Base-by-base conservation (phyloP, 2,888 invertebrate genomes). In the Agapostemon virescens region DNA sequence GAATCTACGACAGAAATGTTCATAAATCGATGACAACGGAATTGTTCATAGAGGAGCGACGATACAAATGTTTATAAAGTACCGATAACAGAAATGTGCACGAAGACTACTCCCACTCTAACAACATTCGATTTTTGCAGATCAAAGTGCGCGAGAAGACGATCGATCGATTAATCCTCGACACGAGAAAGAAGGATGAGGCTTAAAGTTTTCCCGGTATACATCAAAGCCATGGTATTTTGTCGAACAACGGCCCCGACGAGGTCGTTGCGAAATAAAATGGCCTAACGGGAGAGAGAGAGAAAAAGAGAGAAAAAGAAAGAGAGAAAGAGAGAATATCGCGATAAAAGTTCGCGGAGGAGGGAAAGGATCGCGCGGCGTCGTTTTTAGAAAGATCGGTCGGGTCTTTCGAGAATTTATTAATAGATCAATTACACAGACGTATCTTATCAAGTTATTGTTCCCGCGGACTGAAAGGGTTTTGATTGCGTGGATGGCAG, bases 401-500 rank as follows among this genome's bases (percentile, higher is more conserved):
- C 17, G n/a, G n/a, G 20, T 7, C 42, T 17, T 33, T 40, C 33
- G 26, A n/a, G 45, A 66, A 74, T 45, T 74, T 40, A 58, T 58
- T 69, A 63, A 79, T 66, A 74, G 38, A 40, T 52, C 45, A 40
- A 69, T 74, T 58, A 55, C 33, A 49, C 67, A 23, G 36, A 33
- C 69, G 45, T 13, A 40, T 64, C 68, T 80, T 79, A 78, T 80
- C 79, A 49, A 33, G 9, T 23, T 61, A 67, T 69, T 69, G 33
- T 71, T 64, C 64, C 64, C 55, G 5, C 55, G 30, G 40, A 45
- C 55, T 49, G 58, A 58, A 69, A 26, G n/a, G 38, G 52, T 17
- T 45, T 13, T 42, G 67, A 49, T 72, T 36, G 36, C 70, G 63
- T 52, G 66, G 61, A 72, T 61, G 73, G 55, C 36, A 63, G 45